These are phyloP conservation scores for Galerucella nymphaeae DNA, from an alignment of 2,888 invertebrate species.

Conservation along the genomic window DNA sequence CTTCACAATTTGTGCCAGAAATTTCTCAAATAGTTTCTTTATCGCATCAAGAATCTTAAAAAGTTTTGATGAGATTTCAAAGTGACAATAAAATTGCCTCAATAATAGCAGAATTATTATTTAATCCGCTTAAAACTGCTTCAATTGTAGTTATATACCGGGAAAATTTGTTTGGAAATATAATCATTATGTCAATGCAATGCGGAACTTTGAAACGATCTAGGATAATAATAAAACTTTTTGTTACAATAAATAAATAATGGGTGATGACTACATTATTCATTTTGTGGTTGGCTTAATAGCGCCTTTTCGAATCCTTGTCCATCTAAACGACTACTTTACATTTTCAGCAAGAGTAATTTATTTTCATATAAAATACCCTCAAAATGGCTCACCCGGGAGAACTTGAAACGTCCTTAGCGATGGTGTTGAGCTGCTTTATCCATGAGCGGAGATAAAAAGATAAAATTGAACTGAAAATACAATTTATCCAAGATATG, in stretches of 20 bases:
- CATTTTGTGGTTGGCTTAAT: slow-evolving; percentile 22
- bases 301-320: slow-evolving; percentile 27
- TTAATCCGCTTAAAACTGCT: not conserved
- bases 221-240: not conserved
- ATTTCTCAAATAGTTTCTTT: not conserved
- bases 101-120: not conserved
- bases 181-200: not conserved
- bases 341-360: slow-evolving; percentile 29
- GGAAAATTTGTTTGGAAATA: too few relatives aligned
- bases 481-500: too few relatives aligned
- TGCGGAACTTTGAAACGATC: not conserved
- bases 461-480: too few relatives aligned
- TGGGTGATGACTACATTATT: slow-evolving; percentile 22
- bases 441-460: not conserved
- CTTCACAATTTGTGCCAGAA: not conserved
- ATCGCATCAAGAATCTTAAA: not conserved
- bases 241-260: not conserved
- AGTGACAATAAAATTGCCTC: not conserved
- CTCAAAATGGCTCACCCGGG: slow-evolving; percentile 18
- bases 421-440: not conserved
- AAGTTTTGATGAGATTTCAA: not conserved
- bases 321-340: slow-evolving; percentile 32
- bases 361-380: slow-evolving; percentile 36
- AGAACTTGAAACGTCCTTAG: slow-evolving; percentile 19
- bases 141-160: too few relatives aligned